Evolutionary conservation across 1,140 invertebrate species (phyloP).

Genomic region (Argopecten irradians): DNA sequence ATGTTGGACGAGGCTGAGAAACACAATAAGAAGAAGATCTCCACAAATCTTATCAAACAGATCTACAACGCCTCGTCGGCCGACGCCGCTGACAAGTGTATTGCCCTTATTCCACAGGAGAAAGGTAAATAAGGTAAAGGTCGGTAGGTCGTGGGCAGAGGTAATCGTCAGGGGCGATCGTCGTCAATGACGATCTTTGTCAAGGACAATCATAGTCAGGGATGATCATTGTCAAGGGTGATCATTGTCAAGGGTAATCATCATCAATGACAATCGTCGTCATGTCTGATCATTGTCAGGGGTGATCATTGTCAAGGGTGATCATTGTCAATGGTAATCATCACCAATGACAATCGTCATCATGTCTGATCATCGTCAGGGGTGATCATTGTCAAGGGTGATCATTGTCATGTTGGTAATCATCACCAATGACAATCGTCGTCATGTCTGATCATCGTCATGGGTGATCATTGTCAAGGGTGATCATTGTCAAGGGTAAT

Average conservation of each 20-base stretch:
- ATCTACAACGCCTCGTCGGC: slow-evolving; percentile 75
- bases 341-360: no score
- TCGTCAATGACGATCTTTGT: neutral
- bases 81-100: slow-evolving; percentile 75
- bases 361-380: no score
- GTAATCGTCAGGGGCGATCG: neutral
- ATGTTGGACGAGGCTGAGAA: slow-evolving; percentile 77
- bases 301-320: no score
- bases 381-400: no score
- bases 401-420: neutral
- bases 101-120: slow-evolving; percentile 67
- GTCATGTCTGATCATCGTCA: no score
- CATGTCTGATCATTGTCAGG: no score
- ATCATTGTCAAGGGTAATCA: no score
- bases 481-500: no score
- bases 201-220: neutral
- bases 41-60: slow-evolving; percentile 74
- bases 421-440: no score
- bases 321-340: slow-evolving; percentile 24
- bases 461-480: no score
- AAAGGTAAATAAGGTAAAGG: slow-evolving; percentile 75
- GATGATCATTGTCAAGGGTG: no score
- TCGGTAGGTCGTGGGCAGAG: slow-evolving; percentile 42
- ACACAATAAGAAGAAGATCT: slow-evolving; percentile 73
- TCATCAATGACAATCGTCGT: no score